Percentiles rank a stretch among this genome's conserved stretches.
phyloP scores from a whole-genome alignment of 2,888 invertebrate genomes.

The Helobdella robusta region DNA sequence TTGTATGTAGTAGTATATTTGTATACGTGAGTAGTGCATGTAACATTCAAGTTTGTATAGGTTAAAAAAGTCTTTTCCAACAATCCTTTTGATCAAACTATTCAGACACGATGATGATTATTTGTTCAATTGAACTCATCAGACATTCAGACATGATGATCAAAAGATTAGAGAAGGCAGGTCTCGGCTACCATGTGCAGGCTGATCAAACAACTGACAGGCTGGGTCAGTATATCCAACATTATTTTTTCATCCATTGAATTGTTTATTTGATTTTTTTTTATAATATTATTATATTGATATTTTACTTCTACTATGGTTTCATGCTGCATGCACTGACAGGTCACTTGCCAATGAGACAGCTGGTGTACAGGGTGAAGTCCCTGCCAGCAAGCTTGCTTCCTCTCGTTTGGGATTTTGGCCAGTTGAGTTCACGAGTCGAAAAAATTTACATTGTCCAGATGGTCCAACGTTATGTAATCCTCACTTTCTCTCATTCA shows the following conservation, averaged over 20 bases:
- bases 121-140: too few relatives aligned
- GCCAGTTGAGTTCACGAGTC: conserved; percentile 39
- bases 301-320: not conserved
- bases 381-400: conserved; percentile 44
- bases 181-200: conserved; percentile 44
- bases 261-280: not conserved
- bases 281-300: not conserved
- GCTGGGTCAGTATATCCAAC: conserved; percentile 31
- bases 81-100: too few relatives aligned
- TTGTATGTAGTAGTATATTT: too few relatives aligned
- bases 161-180: conserved; percentile 42
- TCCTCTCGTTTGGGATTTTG: conserved; percentile 47
- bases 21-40: too few relatives aligned
- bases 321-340: not conserved
- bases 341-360: conserved; percentile 44
- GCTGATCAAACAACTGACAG: conserved; percentile 40
- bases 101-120: too few relatives aligned
- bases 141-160: conserved; percentile 45
- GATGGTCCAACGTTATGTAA: conserved; percentile 41
- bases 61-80: too few relatives aligned
- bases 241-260: not conserved
- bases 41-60: too few relatives aligned
- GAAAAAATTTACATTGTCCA: conserved; percentile 43
- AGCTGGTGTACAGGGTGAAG: conserved; percentile 46
- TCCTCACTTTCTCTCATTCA: too few relatives aligned